Evolutionary conservation across 1,140 invertebrate genomes (phyloP), one percentile per base, ranked within the genome.

Genomic region (Papilio dardanus): DNA sequence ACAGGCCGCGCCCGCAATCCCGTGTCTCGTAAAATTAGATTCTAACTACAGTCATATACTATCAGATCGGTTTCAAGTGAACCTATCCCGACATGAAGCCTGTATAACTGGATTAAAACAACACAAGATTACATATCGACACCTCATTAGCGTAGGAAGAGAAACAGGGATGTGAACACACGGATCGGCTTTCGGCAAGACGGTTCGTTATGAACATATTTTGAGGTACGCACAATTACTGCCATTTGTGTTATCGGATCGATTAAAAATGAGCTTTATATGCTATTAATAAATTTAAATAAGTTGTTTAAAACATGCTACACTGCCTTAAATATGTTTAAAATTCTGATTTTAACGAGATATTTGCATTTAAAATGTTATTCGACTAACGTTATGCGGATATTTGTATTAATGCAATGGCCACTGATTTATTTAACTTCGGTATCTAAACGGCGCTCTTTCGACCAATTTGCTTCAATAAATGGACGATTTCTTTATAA

Each of bases 21-120:
- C 78, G 82, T 88, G 87, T 88, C 88, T 87, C 90, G 85, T 92
- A 93, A 93, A 92, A 90, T 93, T 88, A 88, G 84, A 89, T 90
- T 87, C 78, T 91, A 88, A 91, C 84, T 86, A 82, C 87, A 80
- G 69, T 80, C 79, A 81, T 79, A 78, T 86, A 88, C 86, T 89
- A 90, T 88, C 86, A 86, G 79, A 89, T 88, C 84, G 80, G 91
- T 89, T 89, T 78, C 78, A 77, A 82, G 74, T 75, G 50, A 79
- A 81, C 78, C 77, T 81, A 82, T 84, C 81, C 81, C 78, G 85
- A 86, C 85, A 86, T 79, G 83, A 79, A 80, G 81, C 33, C 33
- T 76, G 84, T 86, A 87, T 83, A 83, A 86, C 85, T 82, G 80
- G 83, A 79, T 81, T 79, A 77, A 77, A 83, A 81, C 76, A 79